Evolutionary conservation across 2,797 vertebrate species (phyloP), one percentile per base, ranked within the genome.

Genomic region (Cyclopterus lumpus): DNA sequence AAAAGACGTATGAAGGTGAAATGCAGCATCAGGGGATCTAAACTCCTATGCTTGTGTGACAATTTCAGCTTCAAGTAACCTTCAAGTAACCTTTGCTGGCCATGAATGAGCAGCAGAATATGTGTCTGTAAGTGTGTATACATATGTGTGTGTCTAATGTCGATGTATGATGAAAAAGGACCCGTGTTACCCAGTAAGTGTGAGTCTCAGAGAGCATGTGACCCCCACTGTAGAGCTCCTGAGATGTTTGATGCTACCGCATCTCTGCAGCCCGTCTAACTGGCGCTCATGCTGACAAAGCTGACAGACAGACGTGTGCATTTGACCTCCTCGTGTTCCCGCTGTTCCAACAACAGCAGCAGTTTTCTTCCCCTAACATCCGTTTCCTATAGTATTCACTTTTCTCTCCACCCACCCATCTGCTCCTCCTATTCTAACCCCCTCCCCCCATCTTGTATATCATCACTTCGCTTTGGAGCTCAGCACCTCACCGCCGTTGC

Each of bases 401-500:
- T 57, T 59, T 71, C 77, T 76, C 75, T 68, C 73, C 83, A 75
- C 76, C 77, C 79, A 81, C 86, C 86, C 87, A 85, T 84, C 85
- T 85, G 86, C 91, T 79, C 81, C 81, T 82, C 75, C 77, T 65
- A n/a, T 83, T 75, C 73, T 26, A 72, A 78, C 81, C 88, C 88
- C 86, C 59, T 77, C 85, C 88, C 88, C 91, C 90, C 82, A 80
- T 63, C 75, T 63, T 65, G 65, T 86, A 77, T 79, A 86, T 81
- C 86, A 87, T 81, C 82, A 30, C 81, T 83, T 71, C 36, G 57
- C 90, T 85, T 83, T 49, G 77, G 82, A 85, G 85, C 86, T 73
- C 83, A 66, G 94, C 92, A 94, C 94, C 92, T 93, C 91, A 79
- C 94, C 85, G 75, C 91, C 92, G 95, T 96, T 91, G 79, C 96